Conservation (phyloP, 1,140 invertebrate genomes). For the Drosophila biarmipes region DNA sequence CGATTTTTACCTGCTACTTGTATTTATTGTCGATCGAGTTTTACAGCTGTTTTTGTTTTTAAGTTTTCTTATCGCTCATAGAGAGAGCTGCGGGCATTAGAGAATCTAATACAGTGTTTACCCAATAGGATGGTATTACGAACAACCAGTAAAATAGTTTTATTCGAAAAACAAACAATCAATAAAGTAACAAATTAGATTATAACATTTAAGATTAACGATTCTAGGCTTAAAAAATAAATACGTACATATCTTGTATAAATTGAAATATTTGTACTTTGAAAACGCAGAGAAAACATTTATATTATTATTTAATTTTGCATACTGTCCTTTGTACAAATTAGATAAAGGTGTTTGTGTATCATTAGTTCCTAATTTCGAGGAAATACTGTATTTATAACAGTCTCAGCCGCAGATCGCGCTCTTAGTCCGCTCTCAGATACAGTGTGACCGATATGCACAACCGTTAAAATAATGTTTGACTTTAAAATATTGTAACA, state of each 20-base stretch:
- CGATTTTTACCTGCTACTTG: slow-evolving; percentile 27
- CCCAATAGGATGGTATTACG: background rate
- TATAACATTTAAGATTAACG: too few relatives aligned
- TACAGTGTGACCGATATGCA: slow-evolving; percentile 24
- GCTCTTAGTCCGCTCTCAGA: slow-evolving; percentile 4
- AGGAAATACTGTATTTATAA: background rate
- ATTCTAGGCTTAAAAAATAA: too few relatives aligned
- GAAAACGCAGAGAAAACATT: too few relatives aligned
- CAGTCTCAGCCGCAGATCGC: slow-evolving; percentile 22
- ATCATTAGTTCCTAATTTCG: background rate
- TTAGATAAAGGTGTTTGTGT: too few relatives aligned
- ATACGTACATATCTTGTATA: too few relatives aligned
- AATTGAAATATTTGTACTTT: too few relatives aligned
- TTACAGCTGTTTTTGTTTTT: slow-evolving; percentile 47
- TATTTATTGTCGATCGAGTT: slow-evolving; percentile 30
- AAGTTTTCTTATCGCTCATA: slow-evolving; percentile 31
- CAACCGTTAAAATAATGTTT: slow-evolving; percentile 8
- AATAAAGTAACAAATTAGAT: too few relatives aligned
- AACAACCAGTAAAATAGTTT: too few relatives aligned
- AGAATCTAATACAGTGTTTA: background rate
- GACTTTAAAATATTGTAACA: background rate
- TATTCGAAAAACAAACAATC: too few relatives aligned
- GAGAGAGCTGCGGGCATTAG: slow-evolving; percentile 9
- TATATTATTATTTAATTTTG: too few relatives aligned
- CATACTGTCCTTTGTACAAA: too few relatives aligned